These are phyloP conservation scores for Sesia bembeciformis DNA, from an alignment of 2,888 invertebrate species.

Conservation along the genomic window DNA sequence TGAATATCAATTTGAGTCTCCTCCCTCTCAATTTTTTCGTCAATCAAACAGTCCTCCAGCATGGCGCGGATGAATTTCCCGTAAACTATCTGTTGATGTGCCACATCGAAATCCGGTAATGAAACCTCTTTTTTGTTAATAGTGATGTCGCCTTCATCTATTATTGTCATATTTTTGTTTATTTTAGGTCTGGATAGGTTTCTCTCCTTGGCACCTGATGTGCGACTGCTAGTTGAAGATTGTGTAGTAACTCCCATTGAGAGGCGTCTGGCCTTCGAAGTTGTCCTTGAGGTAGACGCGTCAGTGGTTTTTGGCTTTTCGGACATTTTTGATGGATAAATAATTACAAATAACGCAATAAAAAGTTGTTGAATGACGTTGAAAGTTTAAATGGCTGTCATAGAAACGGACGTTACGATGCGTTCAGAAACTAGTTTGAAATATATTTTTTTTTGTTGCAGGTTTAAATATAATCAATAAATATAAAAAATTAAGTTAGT, in stretches of 20 bases:
- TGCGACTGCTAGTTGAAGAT: conserved; percentile 13
- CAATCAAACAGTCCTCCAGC: conserved; percentile 49
- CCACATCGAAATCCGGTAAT: conserved; percentile 36
- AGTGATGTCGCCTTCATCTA: conserved; percentile 27
- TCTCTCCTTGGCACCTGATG: conserved; percentile 17
- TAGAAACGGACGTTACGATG: too few relatives aligned
- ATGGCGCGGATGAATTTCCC: conserved; percentile 47
- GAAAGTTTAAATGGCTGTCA: too few relatives aligned
- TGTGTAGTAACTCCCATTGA: conserved; percentile 14
- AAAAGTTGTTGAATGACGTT: not conserved
- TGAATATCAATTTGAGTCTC: conserved; percentile 56
- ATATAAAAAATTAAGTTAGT: too few relatives aligned
- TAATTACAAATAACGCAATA: not conserved
- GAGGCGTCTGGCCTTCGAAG: conserved; percentile 28
- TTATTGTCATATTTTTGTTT: conserved; percentile 24
- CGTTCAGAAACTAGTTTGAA: too few relatives aligned
- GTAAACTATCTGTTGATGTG: conserved; percentile 42
- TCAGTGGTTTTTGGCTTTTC: conserved; percentile 35
- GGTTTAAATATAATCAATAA: too few relatives aligned
- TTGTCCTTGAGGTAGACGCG: too few relatives aligned
- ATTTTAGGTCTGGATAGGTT: conserved; percentile 19
- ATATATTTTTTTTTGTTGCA: too few relatives aligned
- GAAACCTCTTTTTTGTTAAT: conserved; percentile 25
- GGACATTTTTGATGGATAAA: conserved; percentile 23
- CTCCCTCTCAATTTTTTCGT: conserved; percentile 53